Base-by-base conservation (phyloP, 2,113 vertebrate species). In the Sciurus niger region DNA sequence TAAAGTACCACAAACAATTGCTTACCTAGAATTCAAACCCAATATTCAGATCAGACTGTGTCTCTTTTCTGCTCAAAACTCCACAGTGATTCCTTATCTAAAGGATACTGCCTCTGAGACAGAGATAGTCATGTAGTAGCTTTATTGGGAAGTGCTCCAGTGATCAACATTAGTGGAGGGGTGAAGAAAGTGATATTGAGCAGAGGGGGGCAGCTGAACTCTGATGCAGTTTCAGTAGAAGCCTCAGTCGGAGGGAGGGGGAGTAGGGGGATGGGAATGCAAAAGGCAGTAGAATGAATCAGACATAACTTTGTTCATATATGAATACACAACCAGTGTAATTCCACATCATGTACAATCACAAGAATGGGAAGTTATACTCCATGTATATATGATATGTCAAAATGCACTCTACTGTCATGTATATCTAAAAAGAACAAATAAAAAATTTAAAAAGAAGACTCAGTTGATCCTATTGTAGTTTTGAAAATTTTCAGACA, bases 401-500 rank as follows among this genome's bases (percentile, higher is more conserved):
- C 55, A 58, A 58, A 58, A 58, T 58, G 20, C 55, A 58, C 22
- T 58, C 55, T 58, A 58, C 53, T 55, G 18, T 20, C 20, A 58
- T 22, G 55, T 58, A 8, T 24, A 58, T 24, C 55, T 58, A 58
- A 58, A 58, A 58, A 58, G 55, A 58, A 58, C 55, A 58, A 58
- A 58, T 24, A 58, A 22, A 53, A 53, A 51, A 51, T 14, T 51
- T 51, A 55, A 58, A 58, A 58, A 40, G 74, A 84, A 14, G 8
- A 34, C 63, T 87, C 63, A 12, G 46, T 9, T 76, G 46, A 74
- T 25, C 6, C 4, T 60, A 12, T 58, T 2, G 9, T 24, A 80
- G 14, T 73, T 96, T 84, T 74, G 65, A 92, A 83, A 74, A 87
- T 51, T 60, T 89, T 86, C 46, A 68, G 68, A 83, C 58, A 60